Evolutionary conservation across 2,888 invertebrate genomes (phyloP).

Genomic region (Pilophorus perplexus): DNA sequence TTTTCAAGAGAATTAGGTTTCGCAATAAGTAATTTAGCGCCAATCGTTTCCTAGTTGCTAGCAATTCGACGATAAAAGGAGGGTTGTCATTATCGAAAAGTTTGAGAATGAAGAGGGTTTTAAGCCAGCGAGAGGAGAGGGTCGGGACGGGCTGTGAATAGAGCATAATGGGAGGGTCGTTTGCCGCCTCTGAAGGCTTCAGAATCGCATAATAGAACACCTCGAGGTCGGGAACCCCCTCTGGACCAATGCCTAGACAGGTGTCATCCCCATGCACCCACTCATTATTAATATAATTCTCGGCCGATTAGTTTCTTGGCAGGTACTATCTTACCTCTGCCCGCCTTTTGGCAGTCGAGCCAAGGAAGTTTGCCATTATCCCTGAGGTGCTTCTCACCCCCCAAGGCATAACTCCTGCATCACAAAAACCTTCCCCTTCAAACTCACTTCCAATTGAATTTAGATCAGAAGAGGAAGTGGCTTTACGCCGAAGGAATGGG

Average conservation of each 20-base stretch:
- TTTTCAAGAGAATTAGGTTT: too few species aligned
- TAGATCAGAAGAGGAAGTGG: slow-evolving; percentile 17
- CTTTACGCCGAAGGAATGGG: not conserved
- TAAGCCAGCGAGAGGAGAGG: slow-evolving; percentile 3
- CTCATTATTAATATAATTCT: slow-evolving; percentile 43
- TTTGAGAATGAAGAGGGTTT: slow-evolving; percentile 20
- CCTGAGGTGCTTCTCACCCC: not conserved
- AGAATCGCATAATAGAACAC: slow-evolving; percentile 20
- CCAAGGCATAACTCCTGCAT: slow-evolving; percentile 37
- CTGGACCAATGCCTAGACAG: slow-evolving; percentile 44
- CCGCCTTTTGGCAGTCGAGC: slow-evolving; percentile 34
- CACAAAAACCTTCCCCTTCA: slow-evolving; percentile 34
- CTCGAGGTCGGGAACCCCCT: not conserved
- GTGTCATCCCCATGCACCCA: slow-evolving; percentile 42
- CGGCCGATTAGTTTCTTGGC: slow-evolving; percentile 44
- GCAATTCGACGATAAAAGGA: slow-evolving; percentile 4
- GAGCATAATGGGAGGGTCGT: slow-evolving; percentile 37
- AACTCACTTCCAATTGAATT: slow-evolving; percentile 38
- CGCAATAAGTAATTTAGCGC: too few species aligned
- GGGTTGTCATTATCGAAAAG: slow-evolving; percentile 18
- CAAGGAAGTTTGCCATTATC: slow-evolving; percentile 42
- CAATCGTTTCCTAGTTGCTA: too few species aligned
- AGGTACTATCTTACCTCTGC: slow-evolving; percentile 39
- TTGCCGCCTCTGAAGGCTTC: slow-evolving; percentile 21
- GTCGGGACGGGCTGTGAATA: slow-evolving; percentile 2